Evolutionary conservation across 2,113 vertebrate genomes (phyloP).

Genomic region (Sphaerodactylus townsendi): DNA sequence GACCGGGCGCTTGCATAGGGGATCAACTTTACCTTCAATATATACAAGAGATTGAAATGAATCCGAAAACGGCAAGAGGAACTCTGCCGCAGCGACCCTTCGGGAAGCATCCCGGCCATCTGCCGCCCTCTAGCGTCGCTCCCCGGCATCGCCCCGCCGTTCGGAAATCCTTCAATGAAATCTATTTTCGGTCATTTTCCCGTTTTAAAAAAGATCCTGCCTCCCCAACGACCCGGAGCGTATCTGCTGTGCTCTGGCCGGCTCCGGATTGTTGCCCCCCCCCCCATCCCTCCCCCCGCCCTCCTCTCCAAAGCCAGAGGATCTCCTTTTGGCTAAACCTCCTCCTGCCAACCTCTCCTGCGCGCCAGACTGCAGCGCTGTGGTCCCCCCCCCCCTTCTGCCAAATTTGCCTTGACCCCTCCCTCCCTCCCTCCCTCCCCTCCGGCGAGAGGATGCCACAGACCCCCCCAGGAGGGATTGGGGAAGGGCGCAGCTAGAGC

Average conservation of each 20-base stretch:
- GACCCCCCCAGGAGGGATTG: neutral
- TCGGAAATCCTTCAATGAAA: conserved; percentile 18
- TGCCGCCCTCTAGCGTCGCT: conserved; percentile 5
- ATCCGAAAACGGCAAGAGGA: no score
- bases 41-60: no score
- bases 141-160: neutral
- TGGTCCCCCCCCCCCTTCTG: neutral
- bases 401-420: neutral
- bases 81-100: neutral
- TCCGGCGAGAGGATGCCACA: neutral
- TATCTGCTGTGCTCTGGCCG: no score
- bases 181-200: neutral
- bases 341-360: neutral
- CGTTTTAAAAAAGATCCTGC: no score
- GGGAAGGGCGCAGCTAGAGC: neutral
- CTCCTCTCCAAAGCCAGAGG: neutral
- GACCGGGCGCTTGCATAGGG: no score
- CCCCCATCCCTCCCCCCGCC: neutral
- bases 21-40: no score
- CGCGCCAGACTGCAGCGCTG: neutral
- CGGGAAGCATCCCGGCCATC: neutral
- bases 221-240: neutral
- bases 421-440: no score
- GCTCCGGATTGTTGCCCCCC: no score
- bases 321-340: neutral